Percentiles rank a stretch among this genome's conserved stretches.
Conservation (phyloP, 1,140 invertebrate genomes). For the Diachasmimorpha longicaudata region DNA sequence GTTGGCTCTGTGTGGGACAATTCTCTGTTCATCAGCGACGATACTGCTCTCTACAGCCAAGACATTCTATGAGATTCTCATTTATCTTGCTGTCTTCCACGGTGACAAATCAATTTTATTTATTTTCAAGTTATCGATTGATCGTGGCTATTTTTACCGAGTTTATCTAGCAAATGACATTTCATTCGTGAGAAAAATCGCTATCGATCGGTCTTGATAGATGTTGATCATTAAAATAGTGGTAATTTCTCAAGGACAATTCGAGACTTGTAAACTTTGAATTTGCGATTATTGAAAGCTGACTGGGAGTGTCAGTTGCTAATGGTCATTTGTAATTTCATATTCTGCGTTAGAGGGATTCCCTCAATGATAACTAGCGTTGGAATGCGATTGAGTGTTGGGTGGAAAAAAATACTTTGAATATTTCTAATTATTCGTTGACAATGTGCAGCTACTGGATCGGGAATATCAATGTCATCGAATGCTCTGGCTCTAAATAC, state of each 20-base stretch:
- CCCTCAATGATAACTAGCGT: background rate
- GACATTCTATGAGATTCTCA: slow-evolving; percentile 64
- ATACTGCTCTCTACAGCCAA: slow-evolving; percentile 55
- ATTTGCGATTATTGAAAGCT: background rate
- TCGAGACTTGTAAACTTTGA: background rate
- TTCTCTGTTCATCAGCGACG: slow-evolving; percentile 51
- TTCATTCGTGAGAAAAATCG: background rate
- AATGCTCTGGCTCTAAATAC: slow-evolving; percentile 62
- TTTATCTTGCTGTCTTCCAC: slow-evolving; percentile 46
- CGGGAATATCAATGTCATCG: slow-evolving; percentile 67
- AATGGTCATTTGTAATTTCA: background rate
- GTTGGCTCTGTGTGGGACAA: slow-evolving; percentile 66
- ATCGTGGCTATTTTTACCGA: background rate
- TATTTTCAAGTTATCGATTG: background rate
- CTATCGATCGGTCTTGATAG: background rate
- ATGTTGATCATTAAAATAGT: background rate
- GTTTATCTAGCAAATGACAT: background rate
- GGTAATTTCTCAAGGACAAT: background rate
- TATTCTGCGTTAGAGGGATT: background rate
- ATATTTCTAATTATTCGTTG: background rate
- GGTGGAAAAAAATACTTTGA: background rate
- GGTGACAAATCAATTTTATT: slow-evolving; percentile 45
- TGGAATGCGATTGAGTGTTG: too few species aligned
- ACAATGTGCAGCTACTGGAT: slow-evolving; percentile 63
- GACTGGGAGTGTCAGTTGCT: background rate